Evolutionary conservation across 2,888 invertebrate species (phyloP), one percentile per base, ranked within the genome.

Genomic region (Drosophila affinis): DNA sequence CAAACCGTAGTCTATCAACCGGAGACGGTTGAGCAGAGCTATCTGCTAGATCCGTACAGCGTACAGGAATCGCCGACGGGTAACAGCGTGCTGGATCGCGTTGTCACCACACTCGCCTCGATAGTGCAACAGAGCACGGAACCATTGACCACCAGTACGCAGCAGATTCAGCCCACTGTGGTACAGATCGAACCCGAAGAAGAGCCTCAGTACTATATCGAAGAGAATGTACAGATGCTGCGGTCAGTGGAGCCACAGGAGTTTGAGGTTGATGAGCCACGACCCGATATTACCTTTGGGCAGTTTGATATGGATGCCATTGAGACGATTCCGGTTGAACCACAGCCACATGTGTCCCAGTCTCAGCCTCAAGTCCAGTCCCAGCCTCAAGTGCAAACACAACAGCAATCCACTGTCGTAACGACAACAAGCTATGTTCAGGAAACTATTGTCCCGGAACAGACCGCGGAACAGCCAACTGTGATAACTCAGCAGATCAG

Each of bases 301-400:
- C 91, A 91, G 64, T 91, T 92, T 68, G 89, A 89, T 52, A 72
- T 89, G 39, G 89, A 91, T 80, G 91, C 91, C 72, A 90, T 90
- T 61, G 91, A 91, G 77, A 81, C 83, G 3, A 90, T 91, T 63
- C 89, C 89, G 14, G 65, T 69, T 9, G 82, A 90, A 10, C 51
- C 46, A 21, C 64, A 60, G 34, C 39, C 76, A 5, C 46, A 72
- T 52, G 39, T 12, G 9, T 32, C 29, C 14, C 39, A 39, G 39
- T 3, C 39, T 3, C 64, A 60, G 34, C 39, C 76, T 3, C 46
- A 72, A 54, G 39, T 12, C 2, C 45, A 48, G 9, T 32, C 29
- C 14, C 39, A n/a, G n/a, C 39, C 39, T 3, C 39, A 39, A 39
- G 39, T 39, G 14, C 61, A 21, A 32, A 12, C n/a, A 1, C 39